Evolutionary conservation across 1,140 invertebrate species (phyloP), one percentile per base, ranked within the genome.

Genomic region (Latrodectus geometricus): DNA sequence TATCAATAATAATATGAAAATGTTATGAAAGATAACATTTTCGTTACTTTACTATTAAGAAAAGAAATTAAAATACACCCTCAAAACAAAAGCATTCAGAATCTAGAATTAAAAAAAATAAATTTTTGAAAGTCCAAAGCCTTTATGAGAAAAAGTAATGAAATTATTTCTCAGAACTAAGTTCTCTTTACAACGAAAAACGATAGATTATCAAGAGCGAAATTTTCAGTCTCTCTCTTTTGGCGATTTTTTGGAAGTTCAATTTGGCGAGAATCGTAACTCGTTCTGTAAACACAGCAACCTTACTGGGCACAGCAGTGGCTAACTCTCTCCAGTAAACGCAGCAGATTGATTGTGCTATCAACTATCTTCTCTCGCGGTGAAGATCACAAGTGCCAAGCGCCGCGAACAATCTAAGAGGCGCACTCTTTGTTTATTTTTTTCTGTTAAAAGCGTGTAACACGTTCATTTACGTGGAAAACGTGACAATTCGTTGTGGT

Each of bases 241-340:
- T 76, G 74, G 74, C 74, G 74, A 11, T 23, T 7, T 76, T 76
- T 12, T 20, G n/a, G 14, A 15, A 20, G 21, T 20, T 15, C 54
- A 17, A 56, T 48, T 76, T 76, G 74, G 74, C 74, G 74, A 76
- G 14, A 50, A 23, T 11, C 9, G 17, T 54, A 56, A 75, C 50
- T 35, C 74, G 74, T 23, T 56, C 52, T 76, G 74, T 76, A 76
- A 76, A 76, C 74, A 76, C 74, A 76, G 74, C 74, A 76, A 76
- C 74, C 74, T 52, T 76, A 54, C 52, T 61, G 52, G 54, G 52
- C 74, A 76, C 21, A 76, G 74, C 52, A 50, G 48, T 20, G 50
- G 23, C 73, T 75, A 75, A 20, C 50, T 21, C 73, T 75, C 74
- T 23, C 74, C 23, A 74, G 23, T 76, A 21, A 61, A 80, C 17